A percentile compares a stretch with the other conserved stretches of the same genome.
phyloP scores from a whole-genome alignment of 2,888 invertebrate species.

The Nemotelus nigrinus region DNA sequence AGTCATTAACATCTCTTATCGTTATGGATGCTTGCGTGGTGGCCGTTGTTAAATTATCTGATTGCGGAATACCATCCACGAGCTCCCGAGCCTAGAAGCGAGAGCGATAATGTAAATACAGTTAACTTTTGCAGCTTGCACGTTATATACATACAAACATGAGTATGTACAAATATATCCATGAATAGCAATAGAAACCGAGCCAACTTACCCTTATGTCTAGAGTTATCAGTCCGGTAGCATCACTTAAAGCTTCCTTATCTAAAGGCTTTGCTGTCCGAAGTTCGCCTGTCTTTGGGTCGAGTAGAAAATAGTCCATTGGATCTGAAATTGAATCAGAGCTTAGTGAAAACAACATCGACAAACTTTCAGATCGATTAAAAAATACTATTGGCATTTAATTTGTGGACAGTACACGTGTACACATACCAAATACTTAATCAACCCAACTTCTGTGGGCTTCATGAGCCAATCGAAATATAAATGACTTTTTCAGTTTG shows the following conservation, averaged over 20 bases:
- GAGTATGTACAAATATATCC: no score
- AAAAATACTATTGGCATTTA: not conserved
- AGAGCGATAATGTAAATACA: not conserved
- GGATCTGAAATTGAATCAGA: constrained; percentile 72
- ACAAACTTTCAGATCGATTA: not conserved
- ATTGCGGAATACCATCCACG: constrained; percentile 75
- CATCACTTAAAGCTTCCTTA: constrained; percentile 82
- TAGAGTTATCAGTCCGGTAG: constrained; percentile 80
- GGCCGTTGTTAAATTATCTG: constrained; percentile 75
- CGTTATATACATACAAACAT: no score
- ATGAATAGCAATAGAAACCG: not conserved
- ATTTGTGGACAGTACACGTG: no score
- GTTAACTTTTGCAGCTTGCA: no score
- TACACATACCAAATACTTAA: no score
- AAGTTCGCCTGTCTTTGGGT: constrained; percentile 81
- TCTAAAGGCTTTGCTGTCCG: constrained; percentile 86
- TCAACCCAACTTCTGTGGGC: no score
- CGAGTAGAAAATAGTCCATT: constrained; percentile 84
- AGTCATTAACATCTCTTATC: constrained; percentile 89
- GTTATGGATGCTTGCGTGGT: constrained; percentile 81
- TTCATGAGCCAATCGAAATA: no score
- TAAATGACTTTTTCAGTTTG: no score
- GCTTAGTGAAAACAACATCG: constrained; percentile 7
- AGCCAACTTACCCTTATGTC: constrained; percentile 72
- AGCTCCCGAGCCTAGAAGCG: constrained; percentile 77